A percentile compares a stretch with the other conserved stretches of the same genome.
phyloP scores from a whole-genome alignment of 2,888 invertebrate species.

The Nymphalis urticae region DNA sequence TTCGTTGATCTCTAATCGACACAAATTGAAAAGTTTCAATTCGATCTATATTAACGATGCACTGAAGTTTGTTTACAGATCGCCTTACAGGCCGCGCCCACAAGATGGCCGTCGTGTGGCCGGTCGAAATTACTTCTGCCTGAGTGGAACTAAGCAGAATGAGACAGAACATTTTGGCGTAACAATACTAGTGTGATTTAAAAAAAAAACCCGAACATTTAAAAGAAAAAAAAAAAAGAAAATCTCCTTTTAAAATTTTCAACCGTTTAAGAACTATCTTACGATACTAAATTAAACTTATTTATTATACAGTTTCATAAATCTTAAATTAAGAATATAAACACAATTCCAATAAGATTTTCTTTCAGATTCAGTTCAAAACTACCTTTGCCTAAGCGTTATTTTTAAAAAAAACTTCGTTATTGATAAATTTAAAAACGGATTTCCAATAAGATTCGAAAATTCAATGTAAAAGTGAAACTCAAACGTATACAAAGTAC shows the following conservation, averaged over 20 bases:
- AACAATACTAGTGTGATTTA: slow-evolving; percentile 2
- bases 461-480: not conserved
- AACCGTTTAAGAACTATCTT: no score
- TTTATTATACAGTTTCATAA: no score
- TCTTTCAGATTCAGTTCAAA: no score
- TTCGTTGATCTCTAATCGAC: slow-evolving; percentile 5
- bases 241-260: no score
- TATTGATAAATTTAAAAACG: not conserved
- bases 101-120: slow-evolving; percentile 53
- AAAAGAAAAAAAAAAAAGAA: not conserved
- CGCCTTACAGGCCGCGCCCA: slow-evolving; percentile 53
- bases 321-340: no score
- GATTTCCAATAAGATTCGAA: not conserved
- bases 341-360: no score
- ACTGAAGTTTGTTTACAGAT: slow-evolving; percentile 47
- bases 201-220: not conserved
- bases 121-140: slow-evolving; percentile 43
- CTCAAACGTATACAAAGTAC: not conserved
- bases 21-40: slow-evolving; percentile 23
- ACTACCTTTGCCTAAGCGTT: no score
- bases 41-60: slow-evolving; percentile 18
- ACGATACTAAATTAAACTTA: no score
- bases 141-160: slow-evolving; percentile 33
- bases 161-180: slow-evolving; percentile 12
- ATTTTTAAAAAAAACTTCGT: no score